Conservation (phyloP, 2,797 vertebrate species). For the Chrosomus eos region DNA sequence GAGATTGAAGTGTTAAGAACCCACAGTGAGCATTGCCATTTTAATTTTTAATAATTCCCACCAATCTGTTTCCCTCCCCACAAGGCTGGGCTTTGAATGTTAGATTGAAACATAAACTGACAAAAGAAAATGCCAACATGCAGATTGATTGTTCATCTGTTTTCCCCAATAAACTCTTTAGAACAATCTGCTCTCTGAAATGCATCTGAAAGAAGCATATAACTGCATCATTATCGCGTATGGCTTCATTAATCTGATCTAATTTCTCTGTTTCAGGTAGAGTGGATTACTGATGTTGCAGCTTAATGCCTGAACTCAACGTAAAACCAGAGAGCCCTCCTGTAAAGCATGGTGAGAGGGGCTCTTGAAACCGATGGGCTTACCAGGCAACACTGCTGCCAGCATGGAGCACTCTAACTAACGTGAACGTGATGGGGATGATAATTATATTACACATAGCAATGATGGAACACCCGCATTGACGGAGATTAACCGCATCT, state of each 20-base stretch:
- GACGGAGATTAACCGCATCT: constrained; percentile 41
- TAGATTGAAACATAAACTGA: background rate
- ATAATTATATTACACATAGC: constrained; percentile 30
- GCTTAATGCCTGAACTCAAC: background rate
- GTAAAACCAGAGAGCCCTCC: background rate
- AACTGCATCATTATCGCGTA: background rate
- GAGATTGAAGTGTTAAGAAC: background rate
- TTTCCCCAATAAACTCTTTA: constrained; percentile 57
- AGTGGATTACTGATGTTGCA: background rate
- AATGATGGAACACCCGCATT: constrained; percentile 34
- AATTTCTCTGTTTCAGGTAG: constrained; percentile 46
- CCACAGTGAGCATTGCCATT: background rate
- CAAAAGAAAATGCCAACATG: background rate
- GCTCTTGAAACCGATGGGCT: background rate
- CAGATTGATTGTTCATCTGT: background rate
- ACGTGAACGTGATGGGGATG: constrained; percentile 17
- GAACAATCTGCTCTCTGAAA: constrained; percentile 69
- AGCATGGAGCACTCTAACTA: constrained; percentile 46
- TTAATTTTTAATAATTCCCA: background rate
- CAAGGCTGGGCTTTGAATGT: background rate
- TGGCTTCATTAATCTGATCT: background rate
- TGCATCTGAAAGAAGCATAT: background rate
- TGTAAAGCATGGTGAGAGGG: constrained; percentile 42
- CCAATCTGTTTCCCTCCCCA: background rate
- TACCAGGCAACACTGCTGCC: background rate